Evolutionary conservation across 2,113 vertebrate species (phyloP).

Genomic region (Onychostruthus taczanowskii): DNA sequence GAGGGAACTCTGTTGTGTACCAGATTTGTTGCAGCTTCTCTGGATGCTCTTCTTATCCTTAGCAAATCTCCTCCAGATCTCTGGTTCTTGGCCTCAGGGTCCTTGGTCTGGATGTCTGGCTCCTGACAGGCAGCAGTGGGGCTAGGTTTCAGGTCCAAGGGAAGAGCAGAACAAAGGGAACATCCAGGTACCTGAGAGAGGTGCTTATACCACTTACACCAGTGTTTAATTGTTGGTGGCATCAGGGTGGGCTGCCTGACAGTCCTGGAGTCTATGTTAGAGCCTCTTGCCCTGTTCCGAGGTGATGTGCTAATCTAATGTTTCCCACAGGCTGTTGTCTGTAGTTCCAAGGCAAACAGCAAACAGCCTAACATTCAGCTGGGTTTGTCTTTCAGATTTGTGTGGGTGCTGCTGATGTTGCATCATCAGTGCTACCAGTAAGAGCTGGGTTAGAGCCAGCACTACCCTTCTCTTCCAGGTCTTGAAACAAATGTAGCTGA

Average conservation of each 20-base stretch:
- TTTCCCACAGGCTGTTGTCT: neutral
- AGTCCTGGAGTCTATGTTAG: neutral
- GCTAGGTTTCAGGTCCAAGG: neutral
- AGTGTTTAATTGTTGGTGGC: neutral
- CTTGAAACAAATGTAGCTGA: neutral
- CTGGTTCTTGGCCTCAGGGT: neutral
- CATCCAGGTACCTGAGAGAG: neutral
- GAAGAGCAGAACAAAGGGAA: neutral
- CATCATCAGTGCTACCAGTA: neutral
- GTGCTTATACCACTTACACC: neutral
- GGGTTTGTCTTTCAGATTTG: neutral
- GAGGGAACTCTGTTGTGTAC: neutral
- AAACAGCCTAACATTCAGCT: fast-evolving
- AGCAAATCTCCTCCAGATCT: neutral
- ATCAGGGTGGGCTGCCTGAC: neutral
- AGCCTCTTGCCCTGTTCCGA: neutral
- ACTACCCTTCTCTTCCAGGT: neutral
- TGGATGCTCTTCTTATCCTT: neutral
- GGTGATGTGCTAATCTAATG: neutral
- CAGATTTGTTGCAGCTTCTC: neutral
- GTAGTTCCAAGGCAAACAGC: neutral
- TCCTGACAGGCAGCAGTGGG: neutral
- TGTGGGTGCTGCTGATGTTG: neutral
- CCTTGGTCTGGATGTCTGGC: neutral
- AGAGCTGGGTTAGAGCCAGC: neutral